phyloP scores from a whole-genome alignment of 2,113 vertebrate species.

The Copsychus sechellarum region DNA sequence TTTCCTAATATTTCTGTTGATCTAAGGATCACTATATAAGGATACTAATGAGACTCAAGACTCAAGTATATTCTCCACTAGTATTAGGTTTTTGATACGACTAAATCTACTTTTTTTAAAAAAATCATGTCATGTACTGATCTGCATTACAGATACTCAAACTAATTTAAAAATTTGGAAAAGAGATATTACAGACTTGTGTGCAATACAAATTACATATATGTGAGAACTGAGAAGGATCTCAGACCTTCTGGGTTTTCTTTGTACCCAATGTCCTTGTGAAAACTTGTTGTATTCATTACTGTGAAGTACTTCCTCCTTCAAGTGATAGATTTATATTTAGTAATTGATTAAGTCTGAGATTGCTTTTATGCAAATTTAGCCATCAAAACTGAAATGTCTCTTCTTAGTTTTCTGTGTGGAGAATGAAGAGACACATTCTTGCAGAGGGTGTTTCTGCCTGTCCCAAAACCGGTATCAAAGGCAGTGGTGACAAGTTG shows the following conservation, averaged over 20 bases:
- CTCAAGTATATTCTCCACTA: background rate
- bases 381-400: background rate
- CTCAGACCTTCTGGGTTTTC: background rate
- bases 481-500: background rate
- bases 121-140: background rate
- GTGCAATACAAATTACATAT: background rate
- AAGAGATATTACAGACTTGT: background rate
- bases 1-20: background rate
- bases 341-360: slow-evolving; percentile 48
- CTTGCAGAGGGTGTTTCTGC: background rate
- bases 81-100: background rate
- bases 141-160: background rate
- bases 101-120: background rate
- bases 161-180: background rate
- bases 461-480: background rate
- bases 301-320: background rate
- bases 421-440: background rate
- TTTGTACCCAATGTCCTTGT: background rate
- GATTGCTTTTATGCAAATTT: slow-evolving; percentile 60
- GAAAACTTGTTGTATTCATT: background rate
- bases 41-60: background rate
- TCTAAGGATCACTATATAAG: background rate
- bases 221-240: background rate
- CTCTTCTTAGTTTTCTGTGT: background rate
- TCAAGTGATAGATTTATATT: slow-evolving; percentile 12